Evolutionary conservation across 2,888 invertebrate species (phyloP).

Genomic region (Neoascia interrupta): DNA sequence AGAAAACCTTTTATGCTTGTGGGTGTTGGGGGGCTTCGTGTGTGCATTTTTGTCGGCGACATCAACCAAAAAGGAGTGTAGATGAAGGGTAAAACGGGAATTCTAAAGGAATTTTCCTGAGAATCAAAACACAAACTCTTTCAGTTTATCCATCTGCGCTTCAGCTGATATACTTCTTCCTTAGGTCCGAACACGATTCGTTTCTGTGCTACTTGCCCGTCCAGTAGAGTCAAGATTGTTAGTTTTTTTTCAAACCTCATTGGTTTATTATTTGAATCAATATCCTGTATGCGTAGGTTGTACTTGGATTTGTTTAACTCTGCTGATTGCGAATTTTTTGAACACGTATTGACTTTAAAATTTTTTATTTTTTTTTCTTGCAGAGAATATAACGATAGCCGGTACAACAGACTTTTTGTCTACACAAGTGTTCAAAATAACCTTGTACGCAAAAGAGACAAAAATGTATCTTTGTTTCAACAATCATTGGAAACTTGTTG

Average conservation of each 20-base stretch:
- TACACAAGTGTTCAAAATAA: slow-evolving; percentile 78
- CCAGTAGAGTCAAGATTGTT: slow-evolving; percentile 47
- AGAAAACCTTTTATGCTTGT: slow-evolving; percentile 6
- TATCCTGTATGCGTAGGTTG: slow-evolving; percentile 51
- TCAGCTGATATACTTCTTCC: background rate
- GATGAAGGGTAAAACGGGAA: slow-evolving; percentile 1
- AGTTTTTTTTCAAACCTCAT: slow-evolving; percentile 12
- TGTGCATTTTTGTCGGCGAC: slow-evolving; percentile 51
- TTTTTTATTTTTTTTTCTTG: slow-evolving; percentile 72
- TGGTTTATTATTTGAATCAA: slow-evolving; percentile 48
- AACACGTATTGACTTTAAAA: slow-evolving; percentile 14
- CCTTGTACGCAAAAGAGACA: slow-evolving; percentile 84
- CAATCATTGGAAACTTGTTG: slow-evolving; percentile 85
- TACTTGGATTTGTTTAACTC: slow-evolving; percentile 16
- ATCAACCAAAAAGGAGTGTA: slow-evolving; percentile 38
- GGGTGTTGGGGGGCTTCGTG: slow-evolving; percentile 12
- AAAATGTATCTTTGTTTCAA: slow-evolving; percentile 89
- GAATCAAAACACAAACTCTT: slow-evolving; percentile 42
- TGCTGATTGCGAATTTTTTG: slow-evolving; percentile 42
- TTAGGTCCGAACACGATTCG: slow-evolving; percentile 1
- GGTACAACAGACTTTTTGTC: slow-evolving; percentile 78
- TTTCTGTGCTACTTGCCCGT: slow-evolving; percentile 28
- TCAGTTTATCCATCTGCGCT: background rate
- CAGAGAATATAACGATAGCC: slow-evolving; percentile 80
- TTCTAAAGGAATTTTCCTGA: slow-evolving; percentile 19